Conservation (phyloP, 2,113 vertebrate genomes). For the Sinosuthora webbiana region DNA sequence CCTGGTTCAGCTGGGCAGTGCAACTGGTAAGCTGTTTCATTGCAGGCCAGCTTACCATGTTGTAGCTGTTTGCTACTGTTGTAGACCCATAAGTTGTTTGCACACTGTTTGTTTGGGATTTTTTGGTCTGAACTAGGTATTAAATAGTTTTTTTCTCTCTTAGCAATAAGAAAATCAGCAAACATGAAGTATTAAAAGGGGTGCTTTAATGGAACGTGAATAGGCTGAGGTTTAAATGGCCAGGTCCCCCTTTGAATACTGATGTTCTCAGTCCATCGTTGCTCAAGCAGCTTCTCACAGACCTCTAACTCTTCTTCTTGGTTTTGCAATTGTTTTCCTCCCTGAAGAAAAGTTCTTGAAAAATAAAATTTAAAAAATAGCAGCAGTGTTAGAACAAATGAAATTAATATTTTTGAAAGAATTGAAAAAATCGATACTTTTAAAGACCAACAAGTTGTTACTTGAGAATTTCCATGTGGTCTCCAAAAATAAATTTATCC, state of each 20-base stretch:
- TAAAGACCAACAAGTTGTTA: background rate
- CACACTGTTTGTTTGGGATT: background rate
- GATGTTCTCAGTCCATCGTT: background rate
- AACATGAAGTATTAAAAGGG: background rate
- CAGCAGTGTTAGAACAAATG: background rate
- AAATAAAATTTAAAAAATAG: background rate
- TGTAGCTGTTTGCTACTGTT: background rate
- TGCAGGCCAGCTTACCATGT: background rate
- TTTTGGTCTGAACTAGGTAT: background rate
- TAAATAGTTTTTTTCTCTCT: background rate
- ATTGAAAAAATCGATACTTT: background rate
- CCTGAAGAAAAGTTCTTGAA: background rate
- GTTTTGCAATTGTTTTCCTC: background rate
- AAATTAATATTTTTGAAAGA: background rate
- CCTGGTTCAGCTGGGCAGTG: background rate
- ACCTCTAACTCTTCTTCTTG: background rate
- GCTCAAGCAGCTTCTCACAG: background rate
- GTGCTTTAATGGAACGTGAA: background rate
- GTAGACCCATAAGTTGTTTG: background rate
- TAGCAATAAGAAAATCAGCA: background rate
- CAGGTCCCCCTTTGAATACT: background rate
- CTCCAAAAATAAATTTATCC: background rate
- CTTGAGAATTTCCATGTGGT: background rate
- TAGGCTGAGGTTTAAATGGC: background rate
- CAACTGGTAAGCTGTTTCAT: background rate